These are phyloP conservation scores for Abrostola triplasia DNA, from an alignment of 2,888 invertebrate genomes.

Conservation along the genomic window DNA sequence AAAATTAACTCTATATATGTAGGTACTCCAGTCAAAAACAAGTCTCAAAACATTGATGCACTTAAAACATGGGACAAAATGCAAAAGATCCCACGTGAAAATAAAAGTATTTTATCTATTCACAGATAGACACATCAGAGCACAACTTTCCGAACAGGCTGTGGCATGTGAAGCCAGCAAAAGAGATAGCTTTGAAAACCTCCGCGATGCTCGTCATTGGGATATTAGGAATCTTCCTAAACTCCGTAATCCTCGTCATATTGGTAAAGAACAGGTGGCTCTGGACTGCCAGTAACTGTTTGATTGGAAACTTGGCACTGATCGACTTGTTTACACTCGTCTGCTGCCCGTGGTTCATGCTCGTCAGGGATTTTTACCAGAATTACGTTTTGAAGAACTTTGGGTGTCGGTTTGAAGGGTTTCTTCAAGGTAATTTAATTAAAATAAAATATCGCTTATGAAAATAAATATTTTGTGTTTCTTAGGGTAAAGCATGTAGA, in stretches of 20 bases:
- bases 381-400: constrained; percentile 92
- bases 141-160: constrained; percentile 89
- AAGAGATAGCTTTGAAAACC: constrained; percentile 90
- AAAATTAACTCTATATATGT: not conserved
- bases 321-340: constrained; percentile 91
- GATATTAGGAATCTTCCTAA: constrained; percentile 90
- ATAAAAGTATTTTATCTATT: constrained; percentile 30
- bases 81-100: not conserved
- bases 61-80: not conserved
- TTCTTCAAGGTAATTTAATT: constrained; percentile 89
- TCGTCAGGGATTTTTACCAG: constrained; percentile 93
- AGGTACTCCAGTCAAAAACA: too few relatives aligned
- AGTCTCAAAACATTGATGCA: too few relatives aligned
- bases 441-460: too few relatives aligned
- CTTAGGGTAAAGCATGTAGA: not conserved
- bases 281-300: constrained; percentile 91
- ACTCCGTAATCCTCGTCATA: constrained; percentile 90
- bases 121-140: constrained; percentile 79
- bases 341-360: constrained; percentile 93
- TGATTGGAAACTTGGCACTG: constrained; percentile 92
- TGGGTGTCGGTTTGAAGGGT: constrained; percentile 93
- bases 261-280: constrained; percentile 89
- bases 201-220: constrained; percentile 89
- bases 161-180: constrained; percentile 89
- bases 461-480: not conserved